Evolutionary conservation across 23 tunicate species (phyloP), one percentile per base, ranked within the genome.

Genomic region (Corella eumyota): DNA sequence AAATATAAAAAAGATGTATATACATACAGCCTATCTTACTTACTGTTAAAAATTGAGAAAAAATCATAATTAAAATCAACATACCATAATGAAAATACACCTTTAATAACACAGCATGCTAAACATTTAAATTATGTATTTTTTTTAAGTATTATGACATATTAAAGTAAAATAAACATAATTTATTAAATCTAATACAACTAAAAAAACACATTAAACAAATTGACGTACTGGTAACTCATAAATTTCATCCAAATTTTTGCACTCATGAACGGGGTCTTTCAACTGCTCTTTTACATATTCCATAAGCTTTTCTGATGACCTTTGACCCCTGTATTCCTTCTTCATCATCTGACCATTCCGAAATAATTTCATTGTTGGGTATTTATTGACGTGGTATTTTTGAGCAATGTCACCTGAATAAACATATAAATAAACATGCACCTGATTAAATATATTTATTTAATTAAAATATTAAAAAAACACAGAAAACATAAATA

Each of bases 331-430:
- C 45, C 99, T 50, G 50, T 85, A 93, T 55, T 93, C 99, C 37
- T 77, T 74, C 51, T 93, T 92, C 21, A 70, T 72, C 64, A 68
- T 32, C 46, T 77, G 69, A 27, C 99, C 99, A 67, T 58, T 64
- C 6, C 83, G 76, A 46, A 93, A 78, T 22, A 93, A 51, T 59
- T 93, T 93, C 90, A 93, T 85, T 0, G 99, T 93, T 0, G 99
- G 98, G 44, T 93, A 93, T 64, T 93, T 93, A 64, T 68, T 84
- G 22, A 93, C 93, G 45, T 68, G 58, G 51, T 61, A 93, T 34
- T 68, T 72, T 55, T 85, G 73, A 0, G 81, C 81, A 33, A 88
- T 61, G 32, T 49, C 75, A 6, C 70, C 96, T 88, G 81, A 13
- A 53, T 2, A 31, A 60, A 19, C 27, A 48, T 48, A 48, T 48